Percentiles rank a stretch among this genome's conserved stretches.
These are phyloP conservation scores for Anableps anableps DNA, from an alignment of 2,797 vertebrate species.

Conservation along the genomic window DNA sequence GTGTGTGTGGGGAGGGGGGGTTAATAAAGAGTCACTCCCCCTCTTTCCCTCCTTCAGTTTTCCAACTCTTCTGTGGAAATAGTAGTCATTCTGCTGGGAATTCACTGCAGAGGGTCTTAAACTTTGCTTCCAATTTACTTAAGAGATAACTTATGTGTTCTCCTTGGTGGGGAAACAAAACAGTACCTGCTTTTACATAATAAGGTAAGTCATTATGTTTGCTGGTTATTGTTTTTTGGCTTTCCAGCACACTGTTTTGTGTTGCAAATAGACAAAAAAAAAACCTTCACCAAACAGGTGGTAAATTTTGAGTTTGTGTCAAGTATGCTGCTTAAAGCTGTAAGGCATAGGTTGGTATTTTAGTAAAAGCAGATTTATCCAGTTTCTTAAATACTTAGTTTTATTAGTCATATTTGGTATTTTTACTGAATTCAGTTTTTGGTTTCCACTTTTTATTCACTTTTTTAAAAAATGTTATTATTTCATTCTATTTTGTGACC, in stretches of 20 bases:
- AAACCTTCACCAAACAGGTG: conserved; percentile 46
- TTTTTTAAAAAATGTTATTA: neutral
- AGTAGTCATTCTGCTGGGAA: conserved; percentile 55
- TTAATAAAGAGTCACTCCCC: conserved; percentile 58
- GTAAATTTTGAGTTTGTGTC: conserved; percentile 10
- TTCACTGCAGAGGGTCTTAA: conserved; percentile 42
- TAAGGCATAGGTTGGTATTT: neutral
- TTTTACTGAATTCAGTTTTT: neutral
- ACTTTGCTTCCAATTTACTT: conserved; percentile 26
- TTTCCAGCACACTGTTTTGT: conserved; percentile 22
- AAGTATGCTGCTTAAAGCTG: neutral
- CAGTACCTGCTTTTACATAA: conserved; percentile 17
- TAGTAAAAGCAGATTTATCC: neutral
- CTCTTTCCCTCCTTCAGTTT: conserved; percentile 52
- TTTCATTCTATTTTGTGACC: neutral
- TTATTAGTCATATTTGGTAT: neutral
- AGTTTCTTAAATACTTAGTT: neutral
- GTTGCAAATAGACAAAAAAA: conserved; percentile 48
- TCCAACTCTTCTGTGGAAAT: conserved; percentile 67
- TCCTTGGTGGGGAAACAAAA: conserved; percentile 9
- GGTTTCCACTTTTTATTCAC: neutral
- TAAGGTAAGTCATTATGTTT: conserved; percentile 54
- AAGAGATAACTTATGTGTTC: conserved; percentile 31
- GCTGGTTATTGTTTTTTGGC: conserved; percentile 15
- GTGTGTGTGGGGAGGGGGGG: conserved; percentile 14